Evolutionary conservation across 2,888 invertebrate species (phyloP), one percentile per base, ranked within the genome.

Genomic region (Pollenia labialis): DNA sequence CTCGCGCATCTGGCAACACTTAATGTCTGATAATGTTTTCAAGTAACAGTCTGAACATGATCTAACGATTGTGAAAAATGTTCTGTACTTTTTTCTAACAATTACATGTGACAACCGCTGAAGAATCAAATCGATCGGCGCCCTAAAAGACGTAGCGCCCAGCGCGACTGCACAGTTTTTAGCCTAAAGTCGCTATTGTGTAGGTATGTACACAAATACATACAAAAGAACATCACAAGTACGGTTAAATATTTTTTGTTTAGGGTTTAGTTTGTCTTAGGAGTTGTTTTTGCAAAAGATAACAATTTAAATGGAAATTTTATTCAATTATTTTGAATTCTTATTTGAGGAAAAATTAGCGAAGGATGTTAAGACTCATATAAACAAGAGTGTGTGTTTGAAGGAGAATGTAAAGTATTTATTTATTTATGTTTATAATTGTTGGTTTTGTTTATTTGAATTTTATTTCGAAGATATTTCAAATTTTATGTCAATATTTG

Each of bases 291-390:
- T 74, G n/a, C 32, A n/a, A 84, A 74, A 54, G 72, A 74, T 56
- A 84, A 79, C 84, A 74, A 72, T 79, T 84, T 74, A 68, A 84
- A 74, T 79, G 74, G 74, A 81, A 81, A 81, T 81, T 83, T 56
- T 64, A 83, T 83, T 77, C 71, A 83, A 83, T 77, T 83, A 77
- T 66, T 83, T 69, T 12, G 1, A 32, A 64, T 54, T 54, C 12
- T 40, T 52, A 71, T 71, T 71, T 42, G 16, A 71, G 8, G 44
- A 46, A 42, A 40, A 64, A 62, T 54, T 66, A 66, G 42, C 46
- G 56, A 42, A 64, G 6, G 9, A 62, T 18, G 4, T 14, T 18
- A 14, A 3, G 54, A 2, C 18, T 54, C 6, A 32, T 6, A 32
- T 6, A 32, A 4, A 32, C 32, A 32, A 32, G 32, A 6, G 32